Evolutionary conservation across 1,140 invertebrate genomes (phyloP).

Genomic region (Leptinotarsa defecta): DNA sequence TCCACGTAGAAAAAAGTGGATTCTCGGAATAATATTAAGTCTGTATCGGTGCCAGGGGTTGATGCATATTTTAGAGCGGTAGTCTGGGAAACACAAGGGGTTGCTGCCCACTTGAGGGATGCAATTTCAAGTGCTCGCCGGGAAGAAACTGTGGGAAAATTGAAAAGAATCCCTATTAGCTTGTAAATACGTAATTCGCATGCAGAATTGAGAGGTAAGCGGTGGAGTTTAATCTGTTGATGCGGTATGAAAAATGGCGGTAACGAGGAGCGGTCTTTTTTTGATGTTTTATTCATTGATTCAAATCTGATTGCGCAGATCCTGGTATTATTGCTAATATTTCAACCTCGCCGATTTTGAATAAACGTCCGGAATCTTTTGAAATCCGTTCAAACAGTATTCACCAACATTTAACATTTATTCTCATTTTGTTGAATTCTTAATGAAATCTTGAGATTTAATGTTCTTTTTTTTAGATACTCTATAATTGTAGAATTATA

Average conservation of each 20-base stretch:
- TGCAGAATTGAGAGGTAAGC: slow-evolving; percentile 14
- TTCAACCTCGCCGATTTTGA: no score
- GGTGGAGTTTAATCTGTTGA: neutral
- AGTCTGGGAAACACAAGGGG: slow-evolving; percentile 30
- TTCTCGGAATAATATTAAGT: slow-evolving; percentile 6
- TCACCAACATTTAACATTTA: no score
- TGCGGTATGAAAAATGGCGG: neutral
- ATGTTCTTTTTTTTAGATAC: no score
- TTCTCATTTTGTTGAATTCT: no score
- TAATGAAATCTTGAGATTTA: no score
- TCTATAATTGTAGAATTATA: no score
- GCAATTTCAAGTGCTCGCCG: slow-evolving; percentile 40
- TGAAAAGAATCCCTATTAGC: slow-evolving; percentile 44
- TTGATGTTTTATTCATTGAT: no score
- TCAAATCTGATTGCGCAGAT: no score
- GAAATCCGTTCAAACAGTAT: no score
- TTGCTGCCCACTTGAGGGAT: slow-evolving; percentile 43
- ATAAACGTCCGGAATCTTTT: no score
- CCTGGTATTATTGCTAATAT: no score
- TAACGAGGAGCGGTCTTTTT: no score
- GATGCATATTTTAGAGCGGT: slow-evolving; percentile 44
- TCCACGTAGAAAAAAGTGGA: neutral
- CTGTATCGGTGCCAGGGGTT: slow-evolving; percentile 12
- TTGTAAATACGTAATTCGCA: slow-evolving; percentile 43
- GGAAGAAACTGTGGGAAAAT: slow-evolving; percentile 46